Percentiles rank a stretch among this genome's conserved stretches.
Evolutionary conservation across 2,888 invertebrate species (phyloP).

Genomic region (Shargacucullia verbasci): DNA sequence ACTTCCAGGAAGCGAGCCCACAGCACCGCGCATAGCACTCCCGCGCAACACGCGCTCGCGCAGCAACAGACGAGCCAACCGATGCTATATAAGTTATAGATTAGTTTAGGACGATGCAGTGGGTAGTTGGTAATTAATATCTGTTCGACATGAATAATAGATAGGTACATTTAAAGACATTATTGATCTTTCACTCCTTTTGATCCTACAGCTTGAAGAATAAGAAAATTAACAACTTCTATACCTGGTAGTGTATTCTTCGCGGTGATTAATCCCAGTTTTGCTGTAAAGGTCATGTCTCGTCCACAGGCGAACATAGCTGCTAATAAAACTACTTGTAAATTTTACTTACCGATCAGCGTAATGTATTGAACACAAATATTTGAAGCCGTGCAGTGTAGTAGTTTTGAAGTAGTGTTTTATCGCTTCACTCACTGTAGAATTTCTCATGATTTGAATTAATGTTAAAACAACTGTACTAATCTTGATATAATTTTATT

Average conservation of each 20-base stretch:
- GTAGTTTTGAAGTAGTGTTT: conserved; percentile 73
- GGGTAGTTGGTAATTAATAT: too few species aligned
- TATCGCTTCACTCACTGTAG: conserved; percentile 53
- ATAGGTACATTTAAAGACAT: too few species aligned
- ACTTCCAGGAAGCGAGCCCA: conserved; percentile 78
- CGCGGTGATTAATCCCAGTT: too few species aligned
- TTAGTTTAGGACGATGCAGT: not conserved
- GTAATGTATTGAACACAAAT: conserved; percentile 67
- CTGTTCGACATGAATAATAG: too few species aligned
- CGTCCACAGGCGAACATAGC: too few species aligned
- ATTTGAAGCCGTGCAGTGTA: conserved; percentile 83
- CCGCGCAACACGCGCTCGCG: conserved; percentile 77
- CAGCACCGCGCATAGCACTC: conserved; percentile 74
- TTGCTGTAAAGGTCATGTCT: too few species aligned
- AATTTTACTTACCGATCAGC: conserved; percentile 72
- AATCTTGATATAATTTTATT: too few species aligned
- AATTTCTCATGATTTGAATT: conserved; percentile 36
- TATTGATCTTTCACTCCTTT: too few species aligned
- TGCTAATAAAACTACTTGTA: not conserved
- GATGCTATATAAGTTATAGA: conserved; percentile 33
- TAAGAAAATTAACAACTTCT: too few species aligned
- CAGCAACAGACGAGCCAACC: conserved; percentile 75
- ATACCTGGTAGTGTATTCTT: too few species aligned
- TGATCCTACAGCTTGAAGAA: too few species aligned
- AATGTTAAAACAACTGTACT: not conserved